Conservation (phyloP, 2,888 invertebrate genomes). For the Eupithecia vulgata region DNA sequence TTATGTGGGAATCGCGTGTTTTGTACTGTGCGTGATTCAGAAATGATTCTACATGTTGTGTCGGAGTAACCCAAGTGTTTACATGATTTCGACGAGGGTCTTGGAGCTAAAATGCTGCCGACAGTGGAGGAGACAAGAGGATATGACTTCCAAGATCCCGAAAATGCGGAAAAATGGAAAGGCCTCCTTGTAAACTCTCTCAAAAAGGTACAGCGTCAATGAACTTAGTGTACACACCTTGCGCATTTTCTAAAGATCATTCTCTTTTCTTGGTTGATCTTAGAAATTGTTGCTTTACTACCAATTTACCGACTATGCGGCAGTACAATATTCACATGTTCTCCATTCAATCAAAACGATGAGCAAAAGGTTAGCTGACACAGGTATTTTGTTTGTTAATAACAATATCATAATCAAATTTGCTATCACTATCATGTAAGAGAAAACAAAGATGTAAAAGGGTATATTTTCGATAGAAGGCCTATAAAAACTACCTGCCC, state of each 20-base stretch:
- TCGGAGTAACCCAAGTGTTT: conserved; percentile 69
- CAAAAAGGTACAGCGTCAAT: conserved; percentile 87
- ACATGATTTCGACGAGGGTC: conserved; percentile 75
- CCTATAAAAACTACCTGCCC: background rate
- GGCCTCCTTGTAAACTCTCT: conserved; percentile 94
- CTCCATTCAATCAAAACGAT: background rate
- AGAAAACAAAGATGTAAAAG: background rate
- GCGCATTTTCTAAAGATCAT: background rate
- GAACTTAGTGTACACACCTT: conserved; percentile 26
- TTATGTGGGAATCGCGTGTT: conserved; percentile 50
- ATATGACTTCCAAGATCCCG: conserved; percentile 94
- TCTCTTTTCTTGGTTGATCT: conserved; percentile 1
- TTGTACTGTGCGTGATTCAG: conserved; percentile 52
- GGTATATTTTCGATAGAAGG: background rate
- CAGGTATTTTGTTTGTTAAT: background rate
- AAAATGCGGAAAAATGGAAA: conserved; percentile 96
- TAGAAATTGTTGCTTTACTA: background rate
- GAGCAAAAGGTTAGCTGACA: background rate
- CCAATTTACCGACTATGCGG: background rate
- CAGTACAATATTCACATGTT: background rate
- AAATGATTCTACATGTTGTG: conserved; percentile 66
- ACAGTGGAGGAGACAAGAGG: conserved; percentile 82
- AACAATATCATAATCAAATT: background rate
- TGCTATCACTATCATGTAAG: background rate
- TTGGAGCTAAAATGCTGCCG: conserved; percentile 77